These are phyloP conservation scores for Siphlonurus alternatus DNA, from an alignment of 2,888 invertebrate species.

Conservation along the genomic window DNA sequence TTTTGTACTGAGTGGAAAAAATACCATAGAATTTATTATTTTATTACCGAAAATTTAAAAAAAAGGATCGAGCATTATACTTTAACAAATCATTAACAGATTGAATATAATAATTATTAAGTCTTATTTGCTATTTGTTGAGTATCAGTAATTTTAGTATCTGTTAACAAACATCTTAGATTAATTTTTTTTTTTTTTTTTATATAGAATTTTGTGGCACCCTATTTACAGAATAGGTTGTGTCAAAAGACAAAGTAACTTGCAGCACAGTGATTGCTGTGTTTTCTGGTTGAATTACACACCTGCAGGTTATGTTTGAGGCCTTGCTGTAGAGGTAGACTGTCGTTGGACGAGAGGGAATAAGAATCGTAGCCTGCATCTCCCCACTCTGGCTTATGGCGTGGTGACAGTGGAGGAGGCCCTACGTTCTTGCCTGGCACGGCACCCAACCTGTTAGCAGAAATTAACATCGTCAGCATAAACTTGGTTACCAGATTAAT, in stretches of 20 bases:
- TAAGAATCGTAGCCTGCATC: constrained; percentile 87
- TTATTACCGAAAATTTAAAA: not conserved
- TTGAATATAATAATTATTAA: too few relatives aligned
- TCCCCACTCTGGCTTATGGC: not conserved
- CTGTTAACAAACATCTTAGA: too few relatives aligned
- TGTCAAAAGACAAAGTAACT: not conserved
- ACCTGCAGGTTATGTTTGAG: constrained; percentile 58
- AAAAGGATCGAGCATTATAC: not conserved
- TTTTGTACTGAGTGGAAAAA: too few relatives aligned
- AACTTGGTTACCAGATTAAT: too few relatives aligned
- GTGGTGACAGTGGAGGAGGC: not conserved
- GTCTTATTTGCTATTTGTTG: too few relatives aligned
- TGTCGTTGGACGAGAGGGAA: constrained; percentile 77
- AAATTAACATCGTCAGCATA: too few relatives aligned
- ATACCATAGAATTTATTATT: too few relatives aligned
- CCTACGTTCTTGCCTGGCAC: not conserved
- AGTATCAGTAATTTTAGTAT: too few relatives aligned
- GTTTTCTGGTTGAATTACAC: constrained; percentile 71
- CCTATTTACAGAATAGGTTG: too few relatives aligned
- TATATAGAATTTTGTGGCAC: too few relatives aligned
- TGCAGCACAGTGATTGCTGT: constrained; percentile 31
- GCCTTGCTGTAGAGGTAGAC: constrained; percentile 63
- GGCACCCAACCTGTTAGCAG: not conserved
- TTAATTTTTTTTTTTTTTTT: not conserved
- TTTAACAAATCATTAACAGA: too few relatives aligned